These are phyloP conservation scores for Catocala nupta DNA, from an alignment of 2,888 invertebrate genomes.

Conservation along the genomic window DNA sequence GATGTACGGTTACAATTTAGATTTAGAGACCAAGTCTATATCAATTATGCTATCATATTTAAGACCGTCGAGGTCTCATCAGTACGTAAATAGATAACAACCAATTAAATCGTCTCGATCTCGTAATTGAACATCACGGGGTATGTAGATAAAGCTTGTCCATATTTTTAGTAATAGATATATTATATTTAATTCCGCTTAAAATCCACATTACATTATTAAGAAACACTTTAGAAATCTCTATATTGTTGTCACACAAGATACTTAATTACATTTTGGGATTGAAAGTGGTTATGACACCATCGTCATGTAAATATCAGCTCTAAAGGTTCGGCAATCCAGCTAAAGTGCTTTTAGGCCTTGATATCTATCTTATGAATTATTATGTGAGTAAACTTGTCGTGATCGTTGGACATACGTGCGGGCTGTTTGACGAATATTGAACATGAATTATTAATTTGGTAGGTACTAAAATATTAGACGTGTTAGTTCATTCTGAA, in stretches of 20 bases:
- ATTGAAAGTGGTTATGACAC: slow-evolving; percentile 66
- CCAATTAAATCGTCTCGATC: too few relatives aligned
- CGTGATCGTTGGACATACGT: slow-evolving; percentile 45
- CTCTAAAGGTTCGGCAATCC: slow-evolving; percentile 72
- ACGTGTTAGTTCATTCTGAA: background rate
- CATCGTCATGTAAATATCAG: slow-evolving; percentile 71
- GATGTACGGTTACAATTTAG: too few relatives aligned
- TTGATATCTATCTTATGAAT: slow-evolving; percentile 77
- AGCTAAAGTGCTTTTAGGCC: slow-evolving; percentile 71
- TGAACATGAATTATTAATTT: slow-evolving; percentile 14
- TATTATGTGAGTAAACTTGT: slow-evolving; percentile 60
- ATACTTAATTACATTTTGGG: slow-evolving; percentile 65
- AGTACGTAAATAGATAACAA: too few relatives aligned
- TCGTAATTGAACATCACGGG: too few relatives aligned
- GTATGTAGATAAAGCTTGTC: too few relatives aligned
- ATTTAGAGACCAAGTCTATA: too few relatives aligned
- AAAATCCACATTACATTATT: background rate
- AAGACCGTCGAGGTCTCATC: too few relatives aligned
- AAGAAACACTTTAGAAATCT: slow-evolving; percentile 46
- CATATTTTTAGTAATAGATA: too few relatives aligned
- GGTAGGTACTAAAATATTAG: background rate
- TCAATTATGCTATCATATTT: too few relatives aligned
- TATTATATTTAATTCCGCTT: too few relatives aligned
- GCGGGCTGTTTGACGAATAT: slow-evolving; percentile 19
- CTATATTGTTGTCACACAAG: slow-evolving; percentile 53